phyloP scores from a whole-genome alignment of 2,797 vertebrate genomes.

The Garrulus glandarius region DNA sequence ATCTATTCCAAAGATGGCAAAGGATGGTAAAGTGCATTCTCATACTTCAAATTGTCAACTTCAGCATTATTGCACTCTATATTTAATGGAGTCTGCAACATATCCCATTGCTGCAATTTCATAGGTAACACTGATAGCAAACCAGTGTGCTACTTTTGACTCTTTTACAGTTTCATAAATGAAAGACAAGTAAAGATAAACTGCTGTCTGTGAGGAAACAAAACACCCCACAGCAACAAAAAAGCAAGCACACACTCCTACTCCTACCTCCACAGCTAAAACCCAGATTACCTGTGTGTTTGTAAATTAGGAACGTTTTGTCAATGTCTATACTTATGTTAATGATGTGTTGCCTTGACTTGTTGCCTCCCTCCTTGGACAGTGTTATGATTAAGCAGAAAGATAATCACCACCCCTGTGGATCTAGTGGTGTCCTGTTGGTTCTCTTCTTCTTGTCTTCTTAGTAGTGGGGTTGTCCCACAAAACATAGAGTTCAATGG shows the following conservation, averaged over 20 bases:
- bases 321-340: neutral
- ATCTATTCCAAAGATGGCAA: neutral
- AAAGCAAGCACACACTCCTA: neutral
- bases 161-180: neutral
- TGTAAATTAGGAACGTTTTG: neutral
- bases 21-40: neutral
- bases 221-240: neutral
- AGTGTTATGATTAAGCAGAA: neutral
- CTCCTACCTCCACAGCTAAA: neutral
- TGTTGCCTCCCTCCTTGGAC: neutral
- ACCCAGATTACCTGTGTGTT: neutral
- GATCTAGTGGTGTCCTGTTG: neutral
- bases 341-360: neutral
- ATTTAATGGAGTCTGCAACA: neutral
- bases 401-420: neutral
- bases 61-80: neutral
- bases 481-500: neutral
- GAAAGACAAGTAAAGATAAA: neutral
- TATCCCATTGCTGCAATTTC: neutral
- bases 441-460: neutral
- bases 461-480: neutral
- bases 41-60: neutral
- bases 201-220: neutral
- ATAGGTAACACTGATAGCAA: neutral
- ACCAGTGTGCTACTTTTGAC: neutral